phyloP scores from a whole-genome alignment of 37 sponge, comb jelly and placozoan species.

The Haliclona indistincta region DNA sequence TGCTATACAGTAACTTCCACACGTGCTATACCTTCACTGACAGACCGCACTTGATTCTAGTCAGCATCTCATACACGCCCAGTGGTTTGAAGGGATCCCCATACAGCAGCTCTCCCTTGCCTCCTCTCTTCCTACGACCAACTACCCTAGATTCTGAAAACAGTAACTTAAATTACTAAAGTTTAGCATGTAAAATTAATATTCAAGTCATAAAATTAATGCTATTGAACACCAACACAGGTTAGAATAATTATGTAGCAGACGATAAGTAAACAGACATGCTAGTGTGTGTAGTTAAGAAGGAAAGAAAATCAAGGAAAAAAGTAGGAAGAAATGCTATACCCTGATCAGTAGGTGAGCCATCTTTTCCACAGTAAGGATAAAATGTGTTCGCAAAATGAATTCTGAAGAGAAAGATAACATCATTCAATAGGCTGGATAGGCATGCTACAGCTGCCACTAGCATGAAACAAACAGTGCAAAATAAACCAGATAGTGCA shows the following conservation, averaged over 20 bases:
- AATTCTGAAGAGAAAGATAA: too few species aligned
- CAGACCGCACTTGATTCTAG: constrained; percentile 60
- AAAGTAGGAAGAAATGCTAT: not conserved
- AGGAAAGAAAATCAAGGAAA: not conserved
- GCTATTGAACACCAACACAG: too few species aligned
- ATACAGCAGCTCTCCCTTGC: constrained; percentile 38
- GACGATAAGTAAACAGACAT: not conserved
- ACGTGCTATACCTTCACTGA: constrained; percentile 40
- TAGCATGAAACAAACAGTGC: too few species aligned
- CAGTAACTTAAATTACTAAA: too few species aligned
- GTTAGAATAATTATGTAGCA: not conserved
- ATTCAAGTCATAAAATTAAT: too few species aligned
- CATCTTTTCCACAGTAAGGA: too few species aligned
- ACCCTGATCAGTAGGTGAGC: too few species aligned
- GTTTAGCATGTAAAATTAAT: too few species aligned
- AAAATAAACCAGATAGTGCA: too few species aligned
- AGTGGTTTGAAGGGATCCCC: constrained; percentile 74
- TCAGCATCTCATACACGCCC: constrained; percentile 70
- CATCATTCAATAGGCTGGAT: too few species aligned
- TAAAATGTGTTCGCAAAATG: too few species aligned
- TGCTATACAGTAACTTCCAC: constrained; percentile 11
- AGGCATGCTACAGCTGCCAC: too few species aligned
- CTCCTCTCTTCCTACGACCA: not conserved
- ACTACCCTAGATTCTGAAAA: not conserved
- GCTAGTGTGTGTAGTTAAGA: not conserved